These are phyloP conservation scores for Chlorops oryzae DNA, from an alignment of 1,140 invertebrate genomes.

Conservation along the genomic window DNA sequence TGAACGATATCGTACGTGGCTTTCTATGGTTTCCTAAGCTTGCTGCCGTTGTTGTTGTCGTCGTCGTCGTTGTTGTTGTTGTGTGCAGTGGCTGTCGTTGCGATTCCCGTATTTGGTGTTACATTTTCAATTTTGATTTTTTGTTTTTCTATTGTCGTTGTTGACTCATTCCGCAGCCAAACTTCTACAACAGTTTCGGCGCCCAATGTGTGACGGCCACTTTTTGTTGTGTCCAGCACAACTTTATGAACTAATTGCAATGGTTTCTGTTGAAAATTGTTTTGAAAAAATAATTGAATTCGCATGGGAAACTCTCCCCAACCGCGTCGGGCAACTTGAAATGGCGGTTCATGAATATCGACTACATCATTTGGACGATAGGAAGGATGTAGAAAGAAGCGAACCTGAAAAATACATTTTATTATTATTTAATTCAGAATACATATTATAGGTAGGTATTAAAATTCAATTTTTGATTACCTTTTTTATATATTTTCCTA, in stretches of 20 bases:
- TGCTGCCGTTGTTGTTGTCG: not conserved
- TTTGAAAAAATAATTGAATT: constrained; percentile 73
- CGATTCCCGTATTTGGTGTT: no score
- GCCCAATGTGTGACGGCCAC: constrained; percentile 76
- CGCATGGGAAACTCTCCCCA: constrained; percentile 88
- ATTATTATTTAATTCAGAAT: not conserved
- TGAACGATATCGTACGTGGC: no score
- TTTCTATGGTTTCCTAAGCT: not conserved
- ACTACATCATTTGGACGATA: constrained; percentile 84
- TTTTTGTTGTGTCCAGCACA: constrained; percentile 76
- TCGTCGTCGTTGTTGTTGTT: not conserved
- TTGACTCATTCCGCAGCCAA: constrained; percentile 51
- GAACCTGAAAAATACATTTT: constrained; percentile 52
- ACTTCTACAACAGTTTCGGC: constrained; percentile 71
- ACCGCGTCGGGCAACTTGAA: constrained; percentile 73
- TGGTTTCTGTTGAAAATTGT: constrained; percentile 64
- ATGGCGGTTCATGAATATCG: constrained; percentile 70
- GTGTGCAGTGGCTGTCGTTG: no score
- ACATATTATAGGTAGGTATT: not conserved
- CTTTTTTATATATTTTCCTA: constrained; percentile 64
- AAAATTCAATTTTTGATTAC: no score
- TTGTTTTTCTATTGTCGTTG: not conserved
- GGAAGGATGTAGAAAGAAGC: constrained; percentile 77
- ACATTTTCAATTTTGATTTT: not conserved
- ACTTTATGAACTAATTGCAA: constrained; percentile 75